These are phyloP conservation scores for Neodiprion fabricii DNA, from an alignment of 1,140 invertebrate genomes.

Conservation along the genomic window DNA sequence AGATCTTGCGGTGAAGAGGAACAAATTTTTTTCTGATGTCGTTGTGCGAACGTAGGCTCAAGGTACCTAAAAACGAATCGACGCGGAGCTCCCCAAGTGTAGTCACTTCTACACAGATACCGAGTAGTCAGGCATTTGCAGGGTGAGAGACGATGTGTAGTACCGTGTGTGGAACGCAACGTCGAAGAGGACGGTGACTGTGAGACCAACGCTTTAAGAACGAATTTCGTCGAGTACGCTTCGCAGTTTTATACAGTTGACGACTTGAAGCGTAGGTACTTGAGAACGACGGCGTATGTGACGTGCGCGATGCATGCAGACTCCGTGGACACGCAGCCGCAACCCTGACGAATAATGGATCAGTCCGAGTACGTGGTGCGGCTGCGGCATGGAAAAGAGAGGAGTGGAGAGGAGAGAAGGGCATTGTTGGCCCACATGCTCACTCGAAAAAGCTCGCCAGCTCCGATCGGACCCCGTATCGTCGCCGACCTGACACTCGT, in stretches of 20 bases:
- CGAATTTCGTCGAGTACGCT: slow-evolving; percentile 5
- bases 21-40: no score
- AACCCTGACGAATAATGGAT: background rate
- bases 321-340: background rate
- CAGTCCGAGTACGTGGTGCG: background rate
- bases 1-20: no score
- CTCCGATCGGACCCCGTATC: slow-evolving; percentile 41
- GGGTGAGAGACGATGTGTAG: no score
- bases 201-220: background rate
- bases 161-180: no score
- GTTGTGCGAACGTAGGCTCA: no score
- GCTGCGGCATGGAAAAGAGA: background rate
- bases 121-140: no score
- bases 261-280: background rate
- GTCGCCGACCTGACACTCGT: background rate
- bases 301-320: background rate
- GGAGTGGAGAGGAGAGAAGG: slow-evolving; percentile 37
- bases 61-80: no score
- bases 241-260: slow-evolving; percentile 7
- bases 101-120: no score
- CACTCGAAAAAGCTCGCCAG: slow-evolving; percentile 44
- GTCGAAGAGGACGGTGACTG: no score
- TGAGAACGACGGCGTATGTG: background rate
- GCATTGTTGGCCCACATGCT: slow-evolving; percentile 60
- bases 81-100: no score